Evolutionary conservation across 2,797 vertebrate genomes (phyloP).

Genomic region (Astyanax mexicanus): DNA sequence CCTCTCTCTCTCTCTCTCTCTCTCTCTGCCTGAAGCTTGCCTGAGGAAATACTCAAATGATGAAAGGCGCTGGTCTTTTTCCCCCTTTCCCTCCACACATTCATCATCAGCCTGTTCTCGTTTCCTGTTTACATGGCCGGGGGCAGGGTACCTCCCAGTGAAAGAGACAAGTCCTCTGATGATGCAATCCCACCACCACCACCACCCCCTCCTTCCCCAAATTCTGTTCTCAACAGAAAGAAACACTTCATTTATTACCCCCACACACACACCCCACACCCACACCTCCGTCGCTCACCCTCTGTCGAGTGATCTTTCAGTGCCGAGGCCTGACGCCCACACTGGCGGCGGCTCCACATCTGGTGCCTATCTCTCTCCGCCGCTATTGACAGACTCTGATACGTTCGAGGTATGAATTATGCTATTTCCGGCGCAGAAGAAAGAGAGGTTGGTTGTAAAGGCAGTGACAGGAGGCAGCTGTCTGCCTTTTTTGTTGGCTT

Average conservation of each 20-base stretch:
- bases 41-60: slow-evolving; percentile 63
- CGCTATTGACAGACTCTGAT: slow-evolving; percentile 45
- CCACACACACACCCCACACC: background rate
- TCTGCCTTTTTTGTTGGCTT: background rate
- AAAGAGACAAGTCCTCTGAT: slow-evolving; percentile 55
- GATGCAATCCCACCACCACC: slow-evolving; percentile 53
- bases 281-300: slow-evolving; percentile 9
- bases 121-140: slow-evolving; percentile 60
- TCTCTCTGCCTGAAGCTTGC: slow-evolving; percentile 38
- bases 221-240: slow-evolving; percentile 33
- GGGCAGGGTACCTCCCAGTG: slow-evolving; percentile 44
- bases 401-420: slow-evolving; percentile 45
- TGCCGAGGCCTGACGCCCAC: slow-evolving; percentile 15
- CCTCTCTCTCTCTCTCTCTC: background rate
- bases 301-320: slow-evolving; percentile 32
- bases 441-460: slow-evolving; percentile 34
- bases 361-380: slow-evolving; percentile 21
- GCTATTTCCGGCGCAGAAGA: slow-evolving; percentile 38
- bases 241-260: slow-evolving; percentile 17
- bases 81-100: slow-evolving; percentile 52
- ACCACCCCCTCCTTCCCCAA: slow-evolving; percentile 27
- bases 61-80: slow-evolving; percentile 52
- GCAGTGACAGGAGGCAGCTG: slow-evolving; percentile 45
- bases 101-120: slow-evolving; percentile 55
- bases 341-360: slow-evolving; percentile 31